These are phyloP conservation scores for Stenodera caucasica DNA, from an alignment of 2,888 invertebrate species.

Conservation along the genomic window DNA sequence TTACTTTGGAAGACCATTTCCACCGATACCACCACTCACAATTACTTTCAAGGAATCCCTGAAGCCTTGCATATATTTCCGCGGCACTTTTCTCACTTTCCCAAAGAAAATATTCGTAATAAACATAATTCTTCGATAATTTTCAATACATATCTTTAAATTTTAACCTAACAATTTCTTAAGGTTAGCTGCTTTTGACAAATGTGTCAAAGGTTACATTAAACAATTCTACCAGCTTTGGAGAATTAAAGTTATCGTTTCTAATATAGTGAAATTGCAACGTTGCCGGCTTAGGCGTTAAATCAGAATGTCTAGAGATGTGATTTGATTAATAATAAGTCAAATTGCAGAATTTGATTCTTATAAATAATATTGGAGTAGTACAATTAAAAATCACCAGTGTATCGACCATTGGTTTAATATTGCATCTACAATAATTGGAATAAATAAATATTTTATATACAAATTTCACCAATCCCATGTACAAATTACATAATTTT, in stretches of 20 bases:
- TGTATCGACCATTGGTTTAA: constrained; percentile 18
- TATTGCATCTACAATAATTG: constrained; percentile 33
- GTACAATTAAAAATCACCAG: no score
- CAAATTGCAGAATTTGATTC: neutral
- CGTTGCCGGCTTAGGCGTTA: no score
- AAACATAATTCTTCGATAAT: constrained; percentile 30
- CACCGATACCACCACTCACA: constrained; percentile 83
- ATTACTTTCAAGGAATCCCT: constrained; percentile 79
- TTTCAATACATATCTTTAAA: neutral
- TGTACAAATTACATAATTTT: constrained; percentile 31
- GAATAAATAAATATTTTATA: constrained; percentile 47
- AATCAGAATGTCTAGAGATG: no score
- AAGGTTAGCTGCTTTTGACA: neutral
- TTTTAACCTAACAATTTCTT: neutral
- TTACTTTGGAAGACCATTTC: constrained; percentile 67
- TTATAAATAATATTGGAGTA: no score
- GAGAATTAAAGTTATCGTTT: no score
- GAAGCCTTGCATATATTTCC: constrained; percentile 65
- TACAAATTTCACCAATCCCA: constrained; percentile 42
- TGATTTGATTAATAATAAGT: no score
- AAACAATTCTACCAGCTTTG: no score
- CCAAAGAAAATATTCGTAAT: constrained; percentile 49
- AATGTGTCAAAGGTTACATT: neutral
- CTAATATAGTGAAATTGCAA: no score
- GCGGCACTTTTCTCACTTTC: constrained; percentile 57